Base-by-base conservation (phyloP, 1,140 invertebrate species). In the Trachelipus rathkii region DNA sequence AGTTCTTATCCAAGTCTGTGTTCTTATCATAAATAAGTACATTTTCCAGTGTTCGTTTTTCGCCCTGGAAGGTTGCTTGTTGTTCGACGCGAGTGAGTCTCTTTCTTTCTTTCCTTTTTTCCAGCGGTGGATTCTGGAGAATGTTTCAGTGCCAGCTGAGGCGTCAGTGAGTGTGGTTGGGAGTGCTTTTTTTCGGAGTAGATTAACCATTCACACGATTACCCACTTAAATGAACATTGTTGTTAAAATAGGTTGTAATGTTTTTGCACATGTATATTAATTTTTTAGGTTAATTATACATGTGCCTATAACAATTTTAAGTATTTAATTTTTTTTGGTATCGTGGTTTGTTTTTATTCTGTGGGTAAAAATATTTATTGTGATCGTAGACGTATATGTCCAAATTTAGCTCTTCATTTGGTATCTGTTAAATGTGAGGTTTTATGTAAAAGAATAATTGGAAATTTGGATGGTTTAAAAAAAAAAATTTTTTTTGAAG, bases 41-140 rank as follows among this genome's bases (percentile, higher is more conserved):
- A 60, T 60, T 60, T 60, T 60, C 50, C 50, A 60, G 50, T 60
- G 11, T 60, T 60, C 50, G 19, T 60, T 60, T 60, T 19, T 60
- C 50, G 11, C 8, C 50, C 11, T 60, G 19, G 50, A 60, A 60
- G 50, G 19, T 13, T 15, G 50, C 11, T 15, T 19, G 50, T 60
- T 60, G 50, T 60, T 60, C 50, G 11, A 60, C 19, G 11, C 50
- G 11, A 60, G 50, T 15, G 11, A 19, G 11, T 19, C 50, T 60
- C 19, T 60, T 33, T 33, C 33, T 33, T 33, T 33, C 33, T 33
- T 33, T 33, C 33, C n/a, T n/a, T 33, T 33, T 33, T 33, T 33
- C 33, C 33, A 60, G 50, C 50, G 11, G 50, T 60, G 50, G 50
- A 60, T 60, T 60, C 50, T 60, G 50, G 50, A 60, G 50, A 60